Percentiles rank a stretch among this genome's conserved stretches.
Evolutionary conservation across 2,797 vertebrate species (phyloP).

Genomic region (Anomalospiza imberbis): DNA sequence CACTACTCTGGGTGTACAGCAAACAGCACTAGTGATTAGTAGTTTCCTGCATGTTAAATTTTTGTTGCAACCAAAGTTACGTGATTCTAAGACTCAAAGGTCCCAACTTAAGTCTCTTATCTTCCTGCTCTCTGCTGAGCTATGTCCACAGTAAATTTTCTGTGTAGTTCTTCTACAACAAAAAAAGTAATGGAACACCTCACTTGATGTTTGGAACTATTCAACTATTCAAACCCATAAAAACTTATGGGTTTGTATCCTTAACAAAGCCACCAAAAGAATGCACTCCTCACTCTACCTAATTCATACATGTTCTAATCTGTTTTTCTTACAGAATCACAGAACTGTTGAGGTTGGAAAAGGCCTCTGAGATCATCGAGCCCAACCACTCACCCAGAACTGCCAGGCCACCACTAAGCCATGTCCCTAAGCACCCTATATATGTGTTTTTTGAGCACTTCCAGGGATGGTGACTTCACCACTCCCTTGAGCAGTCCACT

Average conservation of each 20-base stretch:
- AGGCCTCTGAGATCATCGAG: background rate
- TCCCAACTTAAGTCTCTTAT: background rate
- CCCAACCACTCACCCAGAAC: background rate
- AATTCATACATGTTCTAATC: background rate
- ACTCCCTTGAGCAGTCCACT: background rate
- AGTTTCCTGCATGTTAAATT: background rate
- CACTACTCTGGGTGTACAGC: background rate
- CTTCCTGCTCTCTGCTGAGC: background rate
- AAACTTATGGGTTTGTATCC: rapidly evolving
- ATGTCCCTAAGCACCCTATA: background rate
- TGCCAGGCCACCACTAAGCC: background rate
- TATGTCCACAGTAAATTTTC: background rate
- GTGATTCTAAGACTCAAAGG: background rate
- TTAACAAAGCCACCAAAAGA: background rate
- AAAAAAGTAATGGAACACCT: background rate
- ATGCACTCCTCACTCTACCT: background rate
- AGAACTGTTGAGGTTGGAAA: background rate
- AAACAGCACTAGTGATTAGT: background rate
- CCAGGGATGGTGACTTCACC: background rate
- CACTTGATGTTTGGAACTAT: background rate
- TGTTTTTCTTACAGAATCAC: background rate
- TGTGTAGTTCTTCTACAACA: background rate
- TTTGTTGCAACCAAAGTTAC: background rate
- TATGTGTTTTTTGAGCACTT: rapidly evolving
- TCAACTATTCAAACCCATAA: background rate